phyloP scores from a whole-genome alignment of 2,113 vertebrate species.

The Chrysochloris asiatica region DNA sequence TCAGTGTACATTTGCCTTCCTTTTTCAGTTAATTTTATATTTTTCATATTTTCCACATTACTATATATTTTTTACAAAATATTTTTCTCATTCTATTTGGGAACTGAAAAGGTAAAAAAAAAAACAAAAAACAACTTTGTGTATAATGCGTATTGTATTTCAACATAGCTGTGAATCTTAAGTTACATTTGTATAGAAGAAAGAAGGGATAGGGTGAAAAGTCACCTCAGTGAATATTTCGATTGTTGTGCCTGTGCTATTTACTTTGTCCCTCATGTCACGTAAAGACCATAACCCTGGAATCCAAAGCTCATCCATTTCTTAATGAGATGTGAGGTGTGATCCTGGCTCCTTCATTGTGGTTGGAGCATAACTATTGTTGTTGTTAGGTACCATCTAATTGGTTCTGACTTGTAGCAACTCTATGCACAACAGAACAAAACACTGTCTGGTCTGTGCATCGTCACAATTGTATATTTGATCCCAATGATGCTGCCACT shows the following conservation, averaged over 20 bases:
- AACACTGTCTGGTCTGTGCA: too few species aligned
- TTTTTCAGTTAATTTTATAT: conserved; percentile 27
- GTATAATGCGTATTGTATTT: conserved; percentile 2
- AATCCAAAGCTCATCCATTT: not conserved
- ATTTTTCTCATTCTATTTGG: conserved; percentile 14
- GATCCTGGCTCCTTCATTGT: not conserved
- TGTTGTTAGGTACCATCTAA: too few species aligned
- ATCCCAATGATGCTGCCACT: too few species aligned
- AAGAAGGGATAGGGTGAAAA: not conserved
- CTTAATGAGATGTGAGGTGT: not conserved
- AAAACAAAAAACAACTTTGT: too few species aligned
- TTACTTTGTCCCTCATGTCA: too few species aligned
- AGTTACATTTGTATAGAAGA: conserved; percentile 20
- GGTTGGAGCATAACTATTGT: not conserved
- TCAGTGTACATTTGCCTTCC: not conserved
- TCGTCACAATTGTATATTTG: too few species aligned
- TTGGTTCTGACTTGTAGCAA: too few species aligned
- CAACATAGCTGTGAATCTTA: conserved; percentile 20
- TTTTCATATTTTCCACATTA: conserved; percentile 39
- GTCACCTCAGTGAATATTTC: not conserved
- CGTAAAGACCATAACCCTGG: not conserved
- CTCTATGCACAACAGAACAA: too few species aligned
- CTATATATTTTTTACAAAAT: conserved; percentile 1
- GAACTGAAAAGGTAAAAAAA: conserved; percentile 36
- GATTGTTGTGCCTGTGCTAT: not conserved